Evolutionary conservation across 2,797 vertebrate species (phyloP).

Genomic region (Lepilemur ruficaudatus): DNA sequence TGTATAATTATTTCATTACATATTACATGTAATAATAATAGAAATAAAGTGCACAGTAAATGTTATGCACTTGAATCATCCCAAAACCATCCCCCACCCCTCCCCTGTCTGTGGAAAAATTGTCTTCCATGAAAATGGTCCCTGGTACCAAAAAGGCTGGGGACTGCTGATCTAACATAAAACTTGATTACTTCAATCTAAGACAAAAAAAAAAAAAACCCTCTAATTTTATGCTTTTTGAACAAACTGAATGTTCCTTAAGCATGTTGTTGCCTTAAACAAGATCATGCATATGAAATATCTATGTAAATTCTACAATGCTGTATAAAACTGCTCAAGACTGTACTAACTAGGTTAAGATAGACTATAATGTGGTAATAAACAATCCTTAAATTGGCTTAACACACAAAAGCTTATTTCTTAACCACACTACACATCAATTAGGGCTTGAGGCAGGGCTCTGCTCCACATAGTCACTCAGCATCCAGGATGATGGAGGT

Average conservation of each 20-base stretch:
- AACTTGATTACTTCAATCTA: not conserved
- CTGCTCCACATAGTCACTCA: not conserved
- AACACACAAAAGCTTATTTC: not conserved
- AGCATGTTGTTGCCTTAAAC: not conserved
- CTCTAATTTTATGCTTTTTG: slow-evolving; percentile 34
- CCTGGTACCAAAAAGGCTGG: too few species aligned
- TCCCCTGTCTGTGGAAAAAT: too few species aligned
- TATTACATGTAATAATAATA: too few species aligned
- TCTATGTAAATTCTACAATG: not conserved
- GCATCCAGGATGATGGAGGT: not conserved
- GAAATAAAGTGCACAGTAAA: too few species aligned
- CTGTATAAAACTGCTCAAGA: not conserved
- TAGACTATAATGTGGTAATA: not conserved
- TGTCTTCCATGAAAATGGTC: too few species aligned
- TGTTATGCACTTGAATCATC: too few species aligned
- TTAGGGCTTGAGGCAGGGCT: not conserved
- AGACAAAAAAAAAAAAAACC: not conserved
- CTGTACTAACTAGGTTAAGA: not conserved
- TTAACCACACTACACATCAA: not conserved
- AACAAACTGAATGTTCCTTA: slow-evolving; percentile 3
- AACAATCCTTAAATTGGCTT: not conserved
- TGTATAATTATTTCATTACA: too few species aligned
- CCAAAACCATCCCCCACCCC: too few species aligned
- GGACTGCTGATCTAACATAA: not conserved
- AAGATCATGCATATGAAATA: slow-evolving; percentile 14